Base-by-base conservation (phyloP, 2,888 invertebrate species). In the Morinoia aosen region DNA sequence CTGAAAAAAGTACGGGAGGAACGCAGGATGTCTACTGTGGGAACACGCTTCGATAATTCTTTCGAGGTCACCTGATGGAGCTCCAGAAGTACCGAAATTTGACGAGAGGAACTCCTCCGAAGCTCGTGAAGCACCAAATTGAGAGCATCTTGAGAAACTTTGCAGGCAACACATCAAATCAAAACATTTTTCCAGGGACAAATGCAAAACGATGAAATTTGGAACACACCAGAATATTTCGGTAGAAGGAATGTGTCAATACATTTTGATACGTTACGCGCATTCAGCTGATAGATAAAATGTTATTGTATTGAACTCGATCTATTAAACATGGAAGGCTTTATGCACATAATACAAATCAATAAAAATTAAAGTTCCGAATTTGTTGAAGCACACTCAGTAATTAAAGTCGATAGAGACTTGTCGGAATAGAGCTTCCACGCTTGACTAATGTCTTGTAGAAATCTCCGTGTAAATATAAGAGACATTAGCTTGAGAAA, bases 1-100 rank as follows among this genome's bases (percentile, higher is more conserved):
- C 25, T 10, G 76, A 76, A 76, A 76, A 76, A 76, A 76, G 33
- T 76, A 76, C 19, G 76, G 25, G 76, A 76, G 76, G 76, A 16
- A 33, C 76, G 76, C 76, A 76, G 76, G 76, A 76, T 76, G 76
- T 76, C 76, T 76, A 76, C 76, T 76, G 76, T 76, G 76, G 76
- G 76, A 76, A 76, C 76, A 76, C 76, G 76, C 76, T 76, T 76
- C 25, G 76, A 33, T 76, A 76, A 76, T 76, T 76, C 76, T 76
- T 76, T 76, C 76, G 76, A 76, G 76, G 76, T 76, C 76, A 76
- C 33, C 76, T 76, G 25, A 76, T 76, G 76, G 76, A 76, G 76
- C 76, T 76, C 33, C 76, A 19, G 61, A 33, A 76, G 76, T 76
- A 76, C 76, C 25, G 76, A 16, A 76, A 76, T 76, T 76, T 76